phyloP scores from a whole-genome alignment of 2,113 vertebrate genomes.

The Toxostoma redivivum region DNA sequence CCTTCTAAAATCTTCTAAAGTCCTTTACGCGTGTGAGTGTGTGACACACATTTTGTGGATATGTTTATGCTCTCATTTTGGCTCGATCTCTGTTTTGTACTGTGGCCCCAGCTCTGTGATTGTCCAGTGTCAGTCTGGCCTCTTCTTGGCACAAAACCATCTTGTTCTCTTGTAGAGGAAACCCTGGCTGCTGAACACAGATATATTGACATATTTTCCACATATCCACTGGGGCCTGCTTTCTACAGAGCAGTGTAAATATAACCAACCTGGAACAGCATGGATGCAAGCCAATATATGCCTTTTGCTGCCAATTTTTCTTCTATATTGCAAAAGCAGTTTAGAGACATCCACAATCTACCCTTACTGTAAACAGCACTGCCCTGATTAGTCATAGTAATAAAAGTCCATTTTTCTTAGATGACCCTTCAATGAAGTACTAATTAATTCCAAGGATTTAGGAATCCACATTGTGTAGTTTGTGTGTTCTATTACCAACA shows the following conservation, averaged over 20 bases:
- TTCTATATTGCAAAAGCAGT: background rate
- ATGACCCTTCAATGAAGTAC: background rate
- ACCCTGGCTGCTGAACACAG: background rate
- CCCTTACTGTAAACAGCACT: background rate
- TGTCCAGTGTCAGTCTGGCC: background rate
- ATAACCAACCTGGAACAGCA: slow-evolving; percentile 18
- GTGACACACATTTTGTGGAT: background rate
- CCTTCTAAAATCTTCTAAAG: background rate
- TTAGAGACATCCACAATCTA: background rate
- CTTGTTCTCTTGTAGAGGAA: background rate
- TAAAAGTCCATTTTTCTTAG: slow-evolving; percentile 2
- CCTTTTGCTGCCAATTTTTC: slow-evolving; percentile 13
- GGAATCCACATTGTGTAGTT: background rate
- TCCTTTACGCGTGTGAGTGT: background rate
- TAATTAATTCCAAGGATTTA: slow-evolving; percentile 6
- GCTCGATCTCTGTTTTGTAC: background rate
- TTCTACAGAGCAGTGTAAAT: slow-evolving; percentile 6
- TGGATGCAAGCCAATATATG: background rate
- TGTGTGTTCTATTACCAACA: background rate
- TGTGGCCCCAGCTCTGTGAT: background rate
- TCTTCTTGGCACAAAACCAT: background rate
- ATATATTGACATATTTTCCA: slow-evolving; percentile 41
- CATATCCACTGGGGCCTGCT: background rate
- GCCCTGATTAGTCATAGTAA: background rate
- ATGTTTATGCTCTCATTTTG: background rate